A percentile compares a stretch with the other conserved stretches of the same genome.
These are phyloP conservation scores for Cosmopolites sordidus DNA, from an alignment of 2,888 invertebrate genomes.

Conservation along the genomic window DNA sequence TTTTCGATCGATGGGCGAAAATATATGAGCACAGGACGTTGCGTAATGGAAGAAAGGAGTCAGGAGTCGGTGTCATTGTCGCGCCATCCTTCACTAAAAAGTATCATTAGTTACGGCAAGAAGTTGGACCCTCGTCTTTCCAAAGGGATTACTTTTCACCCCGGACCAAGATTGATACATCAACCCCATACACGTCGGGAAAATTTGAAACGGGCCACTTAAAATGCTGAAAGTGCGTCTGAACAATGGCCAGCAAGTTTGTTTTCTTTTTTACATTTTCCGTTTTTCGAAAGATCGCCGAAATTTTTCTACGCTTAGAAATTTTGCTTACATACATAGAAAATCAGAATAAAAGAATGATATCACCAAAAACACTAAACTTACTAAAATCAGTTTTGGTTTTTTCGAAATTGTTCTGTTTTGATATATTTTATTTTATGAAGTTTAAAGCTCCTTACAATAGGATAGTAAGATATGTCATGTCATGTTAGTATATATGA, in stretches of 20 bases:
- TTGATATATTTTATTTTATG: no score
- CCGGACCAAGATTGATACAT: conserved; percentile 27
- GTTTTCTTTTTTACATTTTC: background rate
- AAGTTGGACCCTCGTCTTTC: conserved; percentile 29
- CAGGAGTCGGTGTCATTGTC: conserved; percentile 27
- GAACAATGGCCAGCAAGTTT: background rate
- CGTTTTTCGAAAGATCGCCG: no score
- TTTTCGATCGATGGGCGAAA: conserved; percentile 20
- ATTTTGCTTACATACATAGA: no score
- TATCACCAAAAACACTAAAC: no score
- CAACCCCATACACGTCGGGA: background rate
- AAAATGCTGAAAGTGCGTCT: background rate
- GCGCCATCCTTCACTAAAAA: conserved; percentile 29
- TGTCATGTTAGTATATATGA: no score
- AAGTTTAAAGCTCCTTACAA: no score
- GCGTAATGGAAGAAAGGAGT: conserved; percentile 29
- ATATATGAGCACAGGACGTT: conserved; percentile 23
- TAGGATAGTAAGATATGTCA: no score
- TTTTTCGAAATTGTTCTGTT: no score
- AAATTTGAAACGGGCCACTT: background rate
- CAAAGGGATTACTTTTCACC: conserved; percentile 24
- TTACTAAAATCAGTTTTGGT: no score
- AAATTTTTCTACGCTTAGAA: no score
- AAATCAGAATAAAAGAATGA: no score
- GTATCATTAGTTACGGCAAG: conserved; percentile 30